Conservation (phyloP, 2,888 invertebrate species). For the Embidobia sp. region DNA sequence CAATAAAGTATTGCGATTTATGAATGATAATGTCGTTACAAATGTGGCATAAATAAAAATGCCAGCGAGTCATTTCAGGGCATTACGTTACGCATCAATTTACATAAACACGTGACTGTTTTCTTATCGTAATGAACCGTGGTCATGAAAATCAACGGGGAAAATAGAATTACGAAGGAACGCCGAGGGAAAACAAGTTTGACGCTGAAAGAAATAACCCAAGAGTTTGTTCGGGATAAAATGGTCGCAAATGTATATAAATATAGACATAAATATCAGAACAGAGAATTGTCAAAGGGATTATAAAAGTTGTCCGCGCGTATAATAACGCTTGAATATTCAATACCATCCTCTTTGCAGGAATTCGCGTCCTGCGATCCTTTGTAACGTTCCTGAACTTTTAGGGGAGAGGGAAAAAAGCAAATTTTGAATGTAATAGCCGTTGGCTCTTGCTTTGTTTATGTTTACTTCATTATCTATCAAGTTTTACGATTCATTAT, state of each 20-base stretch:
- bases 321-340: constrained; percentile 29
- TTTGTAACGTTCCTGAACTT: constrained; percentile 12
- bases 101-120: constrained; percentile 5
- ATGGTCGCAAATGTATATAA: neutral
- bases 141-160: constrained; percentile 18
- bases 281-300: constrained; percentile 19
- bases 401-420: neutral
- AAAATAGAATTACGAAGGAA: constrained; percentile 13
- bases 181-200: neutral
- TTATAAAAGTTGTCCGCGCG: constrained; percentile 22
- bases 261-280: constrained; percentile 1
- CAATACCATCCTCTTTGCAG: constrained; percentile 7
- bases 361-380: constrained; percentile 3
- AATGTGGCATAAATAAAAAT: constrained; percentile 9
- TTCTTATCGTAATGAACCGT: constrained; percentile 18
- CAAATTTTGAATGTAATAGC: neutral
- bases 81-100: constrained; percentile 6
- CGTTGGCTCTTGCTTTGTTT: neutral
- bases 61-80: neutral
- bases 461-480: too few relatives aligned
- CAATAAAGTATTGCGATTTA: neutral
- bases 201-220: neutral
- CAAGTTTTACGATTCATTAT: too few relatives aligned
- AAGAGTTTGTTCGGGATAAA: constrained; percentile 14
- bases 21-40: neutral